Evolutionary conservation across 2,888 invertebrate genomes (phyloP), one percentile per base, ranked within the genome.

Genomic region (Calephelis perditalis): DNA sequence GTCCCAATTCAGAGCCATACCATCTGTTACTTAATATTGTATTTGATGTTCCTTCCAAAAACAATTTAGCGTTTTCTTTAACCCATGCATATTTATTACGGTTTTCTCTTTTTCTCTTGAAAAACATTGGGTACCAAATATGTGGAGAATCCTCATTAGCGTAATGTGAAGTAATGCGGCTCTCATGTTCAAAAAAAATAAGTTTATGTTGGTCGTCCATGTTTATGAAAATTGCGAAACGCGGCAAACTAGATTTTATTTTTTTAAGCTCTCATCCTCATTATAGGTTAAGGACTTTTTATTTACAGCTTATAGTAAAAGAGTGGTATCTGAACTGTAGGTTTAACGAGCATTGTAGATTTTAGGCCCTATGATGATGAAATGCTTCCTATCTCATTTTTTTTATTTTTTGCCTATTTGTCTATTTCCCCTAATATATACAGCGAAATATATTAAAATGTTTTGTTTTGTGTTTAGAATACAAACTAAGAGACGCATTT

Each of bases 71-170:
- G 67, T 85, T 84, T 52, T 79, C 74, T 11, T 71, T 68, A 4
- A 82, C 70, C 85, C 85, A 85, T 4, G 67, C 68, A 58, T 65
- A 61, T n/a, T 67, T 63, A 40, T 70, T 68, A 54, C 65, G 65
- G n/a, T 70, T 64, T 64, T 70, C 71, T 10, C 60, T 49, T 62
- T 65, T 68, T 2, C 71, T 70, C 11, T 71, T 63, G 67, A 75
- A 74, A 67, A 83, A 86, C 82, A 83, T 79, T 0, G 83, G 82
- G 63, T 83, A 86, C 84, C 84, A 85, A 63, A 69, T 62, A 63
- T 71, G 70, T 5, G 75, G 75, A n/a, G 49, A 63, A 26, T 68
- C 65, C 63, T 83, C 82, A 71, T 76, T 76, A 60, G 74, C 67
- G 64, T 77, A 84, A 65, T 78, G 75, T 10, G 67, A 56, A 26